Conservation (phyloP, 1,140 invertebrate genomes). For the Pseudachorutes palmiensis region DNA sequence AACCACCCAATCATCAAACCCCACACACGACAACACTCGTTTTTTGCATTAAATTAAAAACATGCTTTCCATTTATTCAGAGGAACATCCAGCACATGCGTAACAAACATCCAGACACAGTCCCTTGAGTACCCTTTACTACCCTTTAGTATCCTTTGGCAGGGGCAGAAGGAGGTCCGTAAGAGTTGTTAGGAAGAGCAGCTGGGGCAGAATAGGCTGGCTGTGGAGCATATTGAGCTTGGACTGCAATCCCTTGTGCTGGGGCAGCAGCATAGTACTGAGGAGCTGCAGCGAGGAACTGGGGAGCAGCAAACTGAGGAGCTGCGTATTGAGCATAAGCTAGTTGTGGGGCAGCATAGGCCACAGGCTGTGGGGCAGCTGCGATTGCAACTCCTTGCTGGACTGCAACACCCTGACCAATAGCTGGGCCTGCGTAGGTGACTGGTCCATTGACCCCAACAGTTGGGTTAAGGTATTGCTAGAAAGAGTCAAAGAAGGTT, state of each 20-base stretch:
- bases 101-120: too few relatives aligned
- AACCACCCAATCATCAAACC: not conserved
- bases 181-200: not conserved
- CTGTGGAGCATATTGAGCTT: not conserved
- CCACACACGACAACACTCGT: too few relatives aligned
- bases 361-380: conserved; percentile 2
- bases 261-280: not conserved
- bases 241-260: not conserved
- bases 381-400: conserved; percentile 3
- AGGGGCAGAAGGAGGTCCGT: not conserved
- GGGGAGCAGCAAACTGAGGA: not conserved
- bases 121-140: too few relatives aligned
- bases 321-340: not conserved
- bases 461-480: conserved; percentile 12
- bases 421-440: conserved; percentile 28
- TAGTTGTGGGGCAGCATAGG: conserved; percentile 8
- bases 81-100: not conserved
- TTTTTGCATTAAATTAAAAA: conserved; percentile 7
- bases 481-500: not conserved
- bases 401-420: conserved; percentile 1
- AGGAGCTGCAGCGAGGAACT: conserved; percentile 6
- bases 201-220: not conserved
- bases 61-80: conserved; percentile 10
- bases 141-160: not conserved
- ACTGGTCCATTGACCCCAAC: conserved; percentile 32